Percentiles rank a stretch among this genome's conserved stretches.
Evolutionary conservation across 2,113 vertebrate species (phyloP).

Genomic region (Himantopus leucocephalus): DNA sequence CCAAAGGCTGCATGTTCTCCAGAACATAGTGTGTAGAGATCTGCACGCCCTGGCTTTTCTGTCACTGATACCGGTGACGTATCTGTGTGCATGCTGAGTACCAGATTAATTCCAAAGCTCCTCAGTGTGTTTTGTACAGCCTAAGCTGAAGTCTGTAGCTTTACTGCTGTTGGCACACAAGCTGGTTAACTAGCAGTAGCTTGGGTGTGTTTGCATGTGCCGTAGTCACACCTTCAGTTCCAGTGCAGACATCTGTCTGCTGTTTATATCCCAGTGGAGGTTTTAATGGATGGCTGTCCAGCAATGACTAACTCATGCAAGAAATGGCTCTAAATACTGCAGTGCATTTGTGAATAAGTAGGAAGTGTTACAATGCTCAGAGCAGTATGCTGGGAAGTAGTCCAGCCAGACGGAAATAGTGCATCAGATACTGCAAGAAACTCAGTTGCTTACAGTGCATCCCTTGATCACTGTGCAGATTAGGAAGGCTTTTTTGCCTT

Average conservation of each 20-base stretch:
- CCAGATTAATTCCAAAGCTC: background rate
- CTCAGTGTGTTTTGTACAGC: background rate
- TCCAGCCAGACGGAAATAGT: background rate
- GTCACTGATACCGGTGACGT: accelerated
- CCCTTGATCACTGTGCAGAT: background rate
- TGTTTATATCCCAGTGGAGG: background rate
- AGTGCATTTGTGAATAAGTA: background rate
- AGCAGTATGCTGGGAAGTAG: background rate
- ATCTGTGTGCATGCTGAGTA: accelerated
- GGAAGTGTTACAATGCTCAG: background rate
- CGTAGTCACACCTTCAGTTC: background rate
- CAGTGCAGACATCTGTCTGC: background rate
- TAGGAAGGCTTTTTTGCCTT: background rate
- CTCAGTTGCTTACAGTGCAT: background rate
- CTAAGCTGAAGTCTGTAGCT: background rate
- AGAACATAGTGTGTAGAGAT: background rate
- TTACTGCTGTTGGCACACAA: background rate
- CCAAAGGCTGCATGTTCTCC: background rate
- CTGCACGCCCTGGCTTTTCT: accelerated
- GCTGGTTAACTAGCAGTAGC: background rate
- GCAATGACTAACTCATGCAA: background rate
- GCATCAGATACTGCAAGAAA: background rate
- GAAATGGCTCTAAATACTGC: background rate
- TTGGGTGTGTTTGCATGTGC: background rate
- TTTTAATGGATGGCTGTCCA: background rate